Percentiles rank a stretch among this genome's conserved stretches.
These are phyloP conservation scores for Amphipoea oculea DNA, from an alignment of 2,888 invertebrate species.

Conservation along the genomic window DNA sequence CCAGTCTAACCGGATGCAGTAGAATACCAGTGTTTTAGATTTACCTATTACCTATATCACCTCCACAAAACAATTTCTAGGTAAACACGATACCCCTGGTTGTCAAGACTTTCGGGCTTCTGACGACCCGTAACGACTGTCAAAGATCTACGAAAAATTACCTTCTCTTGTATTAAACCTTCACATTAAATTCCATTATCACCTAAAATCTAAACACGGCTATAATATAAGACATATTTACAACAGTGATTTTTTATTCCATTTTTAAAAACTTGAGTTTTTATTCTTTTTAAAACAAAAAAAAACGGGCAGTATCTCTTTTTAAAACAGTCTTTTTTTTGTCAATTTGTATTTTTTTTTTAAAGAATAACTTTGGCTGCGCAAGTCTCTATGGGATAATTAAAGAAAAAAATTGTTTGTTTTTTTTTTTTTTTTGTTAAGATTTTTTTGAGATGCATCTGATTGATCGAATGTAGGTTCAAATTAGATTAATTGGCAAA, in stretches of 20 bases:
- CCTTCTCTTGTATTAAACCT: conserved; percentile 31
- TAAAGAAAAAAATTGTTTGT: conserved; percentile 10
- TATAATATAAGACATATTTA: conserved; percentile 52
- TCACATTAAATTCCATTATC: conserved; percentile 39
- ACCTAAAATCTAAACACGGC: conserved; percentile 45
- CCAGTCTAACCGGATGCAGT: not conserved
- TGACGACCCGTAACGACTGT: not conserved
- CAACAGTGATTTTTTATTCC: conserved; percentile 27
- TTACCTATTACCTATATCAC: not conserved
- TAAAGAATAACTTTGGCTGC: conserved; percentile 60
- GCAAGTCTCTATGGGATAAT: conserved; percentile 45
- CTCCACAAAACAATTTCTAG: not conserved
- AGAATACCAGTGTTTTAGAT: not conserved
- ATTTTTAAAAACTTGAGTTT: conserved; percentile 18
- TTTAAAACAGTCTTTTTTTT: conserved; percentile 68
- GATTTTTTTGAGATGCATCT: conserved; percentile 27
- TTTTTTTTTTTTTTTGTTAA: conserved; percentile 5
- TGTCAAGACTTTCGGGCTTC: not conserved
- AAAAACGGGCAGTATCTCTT: conserved; percentile 67
- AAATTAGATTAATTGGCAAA: not conserved
- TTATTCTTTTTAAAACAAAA: conserved; percentile 30
- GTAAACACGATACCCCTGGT: not conserved
- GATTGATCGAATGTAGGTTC: not conserved
- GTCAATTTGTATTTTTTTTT: conserved; percentile 42
- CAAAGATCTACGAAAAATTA: not conserved